Base-by-base conservation (phyloP, 1,140 invertebrate genomes). In the Stegodyphus dumicola region DNA sequence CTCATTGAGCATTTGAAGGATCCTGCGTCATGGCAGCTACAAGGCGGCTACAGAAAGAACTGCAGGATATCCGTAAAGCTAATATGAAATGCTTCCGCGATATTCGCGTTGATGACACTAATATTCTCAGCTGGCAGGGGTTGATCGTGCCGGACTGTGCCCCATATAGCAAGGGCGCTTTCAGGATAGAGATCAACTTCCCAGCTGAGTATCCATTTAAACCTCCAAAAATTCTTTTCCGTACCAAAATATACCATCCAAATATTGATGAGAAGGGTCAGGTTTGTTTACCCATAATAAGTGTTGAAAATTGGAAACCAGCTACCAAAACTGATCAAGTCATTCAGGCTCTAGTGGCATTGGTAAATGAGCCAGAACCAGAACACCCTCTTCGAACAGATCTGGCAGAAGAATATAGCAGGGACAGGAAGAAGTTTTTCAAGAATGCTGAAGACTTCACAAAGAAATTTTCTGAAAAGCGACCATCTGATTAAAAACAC, bases 311-410 rank as follows among this genome's bases (percentile, higher is more conserved):
- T 92, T 99, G 98, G 98, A 99, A 99, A 92, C 98, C 98, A 78
- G 98, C 98, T 67, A 99, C 98, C 6, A 98, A 98, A 93, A 98
- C 97, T 88, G 98, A 99, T 92, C 97, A 99, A 98, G 98, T 99
- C 78, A 96, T 99, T 89, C 96, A 99, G 93, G 95, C 97, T 7
- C 92, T 99, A 89, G 95, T 99, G 87, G 96, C 96, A 52, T 93
- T 99, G 89, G 97, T 99, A 33, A 97, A 99, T 91, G 97, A 99
- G 89, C 98, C 98, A 6, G 98, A 99, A 90, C 97, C 98, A 6
- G 98, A 99, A 89, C 98, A 99, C 93, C 98, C 98, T 0, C 91
- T 99, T 64, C 93, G 98, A 88, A 96, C 96, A 73, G 98, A 99
- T 90, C 91, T 99, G 88, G 98, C 98, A 48, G 98, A 99, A 90